phyloP scores from a whole-genome alignment of 2,888 invertebrate species.

The Polyommatus icarus region DNA sequence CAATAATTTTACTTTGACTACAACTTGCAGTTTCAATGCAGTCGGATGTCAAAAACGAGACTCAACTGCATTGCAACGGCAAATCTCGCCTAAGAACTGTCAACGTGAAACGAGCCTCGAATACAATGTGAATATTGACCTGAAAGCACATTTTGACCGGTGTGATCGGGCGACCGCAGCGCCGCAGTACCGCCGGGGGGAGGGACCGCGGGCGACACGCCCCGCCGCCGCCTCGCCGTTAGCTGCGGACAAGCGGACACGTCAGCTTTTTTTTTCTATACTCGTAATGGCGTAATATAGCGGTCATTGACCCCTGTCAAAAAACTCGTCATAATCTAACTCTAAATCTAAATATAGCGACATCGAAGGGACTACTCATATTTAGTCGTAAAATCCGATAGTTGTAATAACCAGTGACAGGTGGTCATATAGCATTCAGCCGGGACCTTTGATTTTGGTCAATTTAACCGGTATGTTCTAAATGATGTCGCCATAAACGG shows the following conservation, averaged over 20 bases:
- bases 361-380: no score
- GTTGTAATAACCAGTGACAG: no score
- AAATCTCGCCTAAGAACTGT: not conserved
- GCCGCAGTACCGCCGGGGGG: conserved; percentile 1
- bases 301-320: no score
- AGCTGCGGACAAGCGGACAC: conserved; percentile 31
- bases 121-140: conserved; percentile 3
- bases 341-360: no score
- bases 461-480: no score
- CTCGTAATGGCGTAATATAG: not conserved
- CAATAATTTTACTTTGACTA: not conserved
- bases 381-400: no score
- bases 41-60: not conserved
- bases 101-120: not conserved
- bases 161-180: conserved; percentile 9
- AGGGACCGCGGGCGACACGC: not conserved
- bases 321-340: no score
- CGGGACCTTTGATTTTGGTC: no score
- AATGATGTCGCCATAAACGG: no score
- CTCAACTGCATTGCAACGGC: not conserved
- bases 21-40: conserved; percentile 1
- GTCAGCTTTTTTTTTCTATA: conserved; percentile 14
- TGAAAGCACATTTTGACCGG: conserved; percentile 8
- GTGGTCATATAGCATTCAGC: no score
- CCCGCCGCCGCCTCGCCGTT: conserved; percentile 12